Evolutionary conservation across 2,113 vertebrate genomes (phyloP).

Genomic region (Octodon degus): DNA sequence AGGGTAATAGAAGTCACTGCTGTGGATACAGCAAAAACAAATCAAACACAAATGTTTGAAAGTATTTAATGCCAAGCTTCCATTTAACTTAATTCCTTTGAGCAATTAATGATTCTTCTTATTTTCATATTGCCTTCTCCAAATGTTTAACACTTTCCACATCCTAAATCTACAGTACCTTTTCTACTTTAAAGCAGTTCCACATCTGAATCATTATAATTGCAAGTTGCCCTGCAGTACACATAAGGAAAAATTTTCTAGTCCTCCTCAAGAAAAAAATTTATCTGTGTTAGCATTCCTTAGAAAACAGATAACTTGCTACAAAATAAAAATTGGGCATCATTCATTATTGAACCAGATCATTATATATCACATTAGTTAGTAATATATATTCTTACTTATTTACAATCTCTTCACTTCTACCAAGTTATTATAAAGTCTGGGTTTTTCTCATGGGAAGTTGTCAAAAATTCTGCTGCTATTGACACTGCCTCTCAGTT

Average conservation of each 20-base stretch:
- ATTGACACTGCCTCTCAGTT: not conserved
- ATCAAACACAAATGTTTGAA: not conserved
- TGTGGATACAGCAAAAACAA: not conserved
- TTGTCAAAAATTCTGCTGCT: constrained; percentile 6
- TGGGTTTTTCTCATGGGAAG: constrained; percentile 3
- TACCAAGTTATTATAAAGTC: constrained; percentile 11
- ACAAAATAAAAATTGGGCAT: constrained; percentile 5
- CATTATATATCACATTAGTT: not conserved
- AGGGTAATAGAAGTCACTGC: not conserved
- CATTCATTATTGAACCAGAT: not conserved
- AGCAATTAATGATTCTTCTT: not conserved
- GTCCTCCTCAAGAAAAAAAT: not conserved
- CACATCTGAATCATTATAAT: not conserved
- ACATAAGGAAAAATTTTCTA: not conserved
- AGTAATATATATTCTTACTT: constrained; percentile 31
- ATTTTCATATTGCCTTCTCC: not conserved
- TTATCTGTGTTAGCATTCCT: not conserved
- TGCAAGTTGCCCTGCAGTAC: not conserved
- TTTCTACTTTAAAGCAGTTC: not conserved
- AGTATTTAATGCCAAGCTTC: not conserved
- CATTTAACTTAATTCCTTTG: not conserved
- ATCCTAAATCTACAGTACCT: not conserved
- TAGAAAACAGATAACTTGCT: not conserved
- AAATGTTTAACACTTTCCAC: not conserved
- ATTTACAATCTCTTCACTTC: not conserved